These are phyloP conservation scores for Scaptomyza tumidula DNA, from an alignment of 2,888 invertebrate species.

Conservation along the genomic window DNA sequence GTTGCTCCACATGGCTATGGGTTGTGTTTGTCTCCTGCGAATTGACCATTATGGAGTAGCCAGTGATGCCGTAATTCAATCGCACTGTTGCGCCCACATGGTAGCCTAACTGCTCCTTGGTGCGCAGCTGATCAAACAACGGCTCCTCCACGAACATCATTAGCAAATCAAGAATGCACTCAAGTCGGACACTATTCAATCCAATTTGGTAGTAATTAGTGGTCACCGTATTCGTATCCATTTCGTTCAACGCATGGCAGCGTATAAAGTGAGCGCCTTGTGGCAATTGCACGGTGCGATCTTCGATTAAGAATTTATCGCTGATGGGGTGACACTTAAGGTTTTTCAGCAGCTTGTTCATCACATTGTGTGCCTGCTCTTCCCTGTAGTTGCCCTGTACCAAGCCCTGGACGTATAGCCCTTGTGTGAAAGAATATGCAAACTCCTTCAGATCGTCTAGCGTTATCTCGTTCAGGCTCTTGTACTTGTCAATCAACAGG, in stretches of 20 bases:
- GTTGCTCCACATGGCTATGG: conserved; percentile 88
- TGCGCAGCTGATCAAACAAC: conserved; percentile 92
- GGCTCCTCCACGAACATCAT: conserved; percentile 95
- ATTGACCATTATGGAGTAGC: conserved; percentile 91
- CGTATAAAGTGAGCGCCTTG: conserved; percentile 88
- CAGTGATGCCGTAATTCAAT: conserved; percentile 91
- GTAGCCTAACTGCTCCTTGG: conserved; percentile 96
- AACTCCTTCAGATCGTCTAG: conserved; percentile 88
- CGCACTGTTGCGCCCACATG: conserved; percentile 90
- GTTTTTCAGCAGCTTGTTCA: conserved; percentile 86
- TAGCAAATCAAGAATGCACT: conserved; percentile 90
- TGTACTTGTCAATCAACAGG: conserved; percentile 89
- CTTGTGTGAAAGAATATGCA: conserved; percentile 86
- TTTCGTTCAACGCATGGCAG: conserved; percentile 89
- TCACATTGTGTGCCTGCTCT: conserved; percentile 87
- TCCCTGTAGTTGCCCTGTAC: conserved; percentile 92
- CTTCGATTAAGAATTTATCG: conserved; percentile 84
- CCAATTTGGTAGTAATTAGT: conserved; percentile 95
- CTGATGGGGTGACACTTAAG: conserved; percentile 85
- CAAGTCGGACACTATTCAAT: conserved; percentile 86
- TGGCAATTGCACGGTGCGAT: conserved; percentile 88
- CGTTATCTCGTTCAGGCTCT: conserved; percentile 86
- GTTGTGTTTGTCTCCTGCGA: conserved; percentile 90
- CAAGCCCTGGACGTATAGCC: conserved; percentile 89
- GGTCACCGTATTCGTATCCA: conserved; percentile 92